phyloP scores from a whole-genome alignment of 2,797 vertebrate genomes.

The Myripristis jacobus region DNA sequence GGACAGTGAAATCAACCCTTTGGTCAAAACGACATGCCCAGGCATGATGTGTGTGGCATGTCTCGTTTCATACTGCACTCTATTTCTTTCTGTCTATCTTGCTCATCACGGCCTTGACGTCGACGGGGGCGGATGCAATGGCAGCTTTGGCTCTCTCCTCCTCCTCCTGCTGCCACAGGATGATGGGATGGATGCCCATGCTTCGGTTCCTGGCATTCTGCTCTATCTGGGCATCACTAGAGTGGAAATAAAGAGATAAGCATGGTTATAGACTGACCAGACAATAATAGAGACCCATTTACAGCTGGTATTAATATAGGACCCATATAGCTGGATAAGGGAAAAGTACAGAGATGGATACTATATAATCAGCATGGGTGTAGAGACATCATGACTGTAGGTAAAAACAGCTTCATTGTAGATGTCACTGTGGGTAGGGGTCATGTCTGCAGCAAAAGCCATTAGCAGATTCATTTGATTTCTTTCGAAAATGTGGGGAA shows the following conservation, averaged over 20 bases:
- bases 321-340: too few species aligned
- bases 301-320: too few species aligned
- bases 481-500: too few species aligned
- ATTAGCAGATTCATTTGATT: too few species aligned
- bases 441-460: too few species aligned
- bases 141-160: slow-evolving; percentile 89
- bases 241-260: slow-evolving; percentile 14
- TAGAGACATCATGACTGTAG: too few species aligned
- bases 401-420: too few species aligned
- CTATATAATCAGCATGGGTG: too few species aligned
- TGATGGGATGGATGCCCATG: slow-evolving; percentile 88
- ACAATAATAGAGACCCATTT: too few species aligned
- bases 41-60: background rate
- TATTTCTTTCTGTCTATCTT: slow-evolving; percentile 91
- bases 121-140: slow-evolving; percentile 84
- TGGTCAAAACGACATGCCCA: background rate
- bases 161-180: slow-evolving; percentile 89
- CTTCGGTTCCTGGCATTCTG: slow-evolving; percentile 86
- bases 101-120: slow-evolving; percentile 98
- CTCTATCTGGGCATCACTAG: slow-evolving; percentile 81
- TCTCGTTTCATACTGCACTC: background rate
- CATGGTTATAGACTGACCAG: too few species aligned
- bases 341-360: too few species aligned
- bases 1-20: background rate
- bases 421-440: too few species aligned